Percentiles rank a stretch among this genome's conserved stretches.
These are phyloP conservation scores for Heliornis fulica DNA, from an alignment of 2,113 vertebrate genomes.

Conservation along the genomic window DNA sequence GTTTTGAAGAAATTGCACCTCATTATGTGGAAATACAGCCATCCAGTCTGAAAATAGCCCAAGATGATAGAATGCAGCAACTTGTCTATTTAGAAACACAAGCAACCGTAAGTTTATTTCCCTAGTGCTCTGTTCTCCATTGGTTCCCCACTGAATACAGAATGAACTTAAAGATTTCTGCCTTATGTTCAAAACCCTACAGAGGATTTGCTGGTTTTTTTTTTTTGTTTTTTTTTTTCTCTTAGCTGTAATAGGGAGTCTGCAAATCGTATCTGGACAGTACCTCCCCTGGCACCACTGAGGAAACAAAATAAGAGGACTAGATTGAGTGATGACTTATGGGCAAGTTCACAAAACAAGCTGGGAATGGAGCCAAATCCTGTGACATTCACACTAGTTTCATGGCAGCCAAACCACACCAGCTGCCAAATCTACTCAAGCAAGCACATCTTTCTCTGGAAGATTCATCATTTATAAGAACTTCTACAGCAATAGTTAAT, in stretches of 20 bases:
- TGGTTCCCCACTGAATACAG: constrained; percentile 4
- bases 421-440: constrained; percentile 7
- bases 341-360: constrained; percentile 24
- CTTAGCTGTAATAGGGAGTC: not conserved
- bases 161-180: constrained; percentile 26
- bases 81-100: constrained; percentile 15
- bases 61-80: constrained; percentile 22
- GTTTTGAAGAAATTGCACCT: constrained; percentile 37
- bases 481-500: not conserved
- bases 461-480: not conserved
- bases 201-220: not conserved
- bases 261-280: not conserved
- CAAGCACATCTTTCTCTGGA: not conserved
- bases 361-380: constrained; percentile 1
- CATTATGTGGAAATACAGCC: constrained; percentile 49
- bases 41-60: not conserved
- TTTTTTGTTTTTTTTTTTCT: not conserved
- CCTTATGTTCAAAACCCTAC: not conserved
- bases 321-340: constrained; percentile 19
- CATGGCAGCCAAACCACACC: not conserved
- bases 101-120: not conserved
- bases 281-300: not conserved
- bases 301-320: not conserved
- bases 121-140: not conserved
- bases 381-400: not conserved